These are phyloP conservation scores for Dorcus parallelipipedus DNA, from an alignment of 2,888 invertebrate species.

Conservation along the genomic window DNA sequence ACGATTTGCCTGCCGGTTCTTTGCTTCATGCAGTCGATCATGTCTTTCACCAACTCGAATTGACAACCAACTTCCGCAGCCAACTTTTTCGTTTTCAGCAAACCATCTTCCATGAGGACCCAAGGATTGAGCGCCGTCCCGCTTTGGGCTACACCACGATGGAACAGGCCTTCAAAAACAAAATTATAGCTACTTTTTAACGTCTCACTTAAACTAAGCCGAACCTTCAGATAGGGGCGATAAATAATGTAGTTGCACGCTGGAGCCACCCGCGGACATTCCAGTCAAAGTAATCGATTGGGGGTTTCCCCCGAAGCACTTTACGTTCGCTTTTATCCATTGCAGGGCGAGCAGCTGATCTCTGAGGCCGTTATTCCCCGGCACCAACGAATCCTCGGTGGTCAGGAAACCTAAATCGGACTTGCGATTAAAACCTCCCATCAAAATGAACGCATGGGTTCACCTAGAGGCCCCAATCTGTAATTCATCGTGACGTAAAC, in stretches of 20 bases:
- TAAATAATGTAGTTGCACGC: slow-evolving; percentile 70
- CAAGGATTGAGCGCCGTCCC: slow-evolving; percentile 63
- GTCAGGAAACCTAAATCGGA: slow-evolving; percentile 63
- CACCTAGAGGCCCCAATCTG: slow-evolving; percentile 68
- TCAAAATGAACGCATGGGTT: slow-evolving; percentile 6
- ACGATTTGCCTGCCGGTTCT: slow-evolving; percentile 62
- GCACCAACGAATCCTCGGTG: slow-evolving; percentile 64
- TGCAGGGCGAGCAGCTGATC: slow-evolving; percentile 69
- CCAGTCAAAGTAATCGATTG: slow-evolving; percentile 66
- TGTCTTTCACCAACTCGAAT: slow-evolving; percentile 49
- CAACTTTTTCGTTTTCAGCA: slow-evolving; percentile 60
- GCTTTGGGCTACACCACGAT: slow-evolving; percentile 66
- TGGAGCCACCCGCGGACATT: slow-evolving; percentile 71
- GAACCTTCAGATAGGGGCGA: slow-evolving; percentile 60
- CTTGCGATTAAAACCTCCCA: too few relatives aligned
- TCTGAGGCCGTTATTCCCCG: slow-evolving; percentile 71
- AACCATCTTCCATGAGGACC: slow-evolving; percentile 56
- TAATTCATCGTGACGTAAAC: slow-evolving; percentile 69
- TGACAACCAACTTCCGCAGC: slow-evolving; percentile 64
- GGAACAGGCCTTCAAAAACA: slow-evolving; percentile 52
- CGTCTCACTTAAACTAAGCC: background rate
- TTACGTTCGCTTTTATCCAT: slow-evolving; percentile 68
- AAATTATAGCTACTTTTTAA: background rate
- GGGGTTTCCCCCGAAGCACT: slow-evolving; percentile 69
- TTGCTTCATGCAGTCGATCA: slow-evolving; percentile 63